Percentiles rank a stretch among this genome's conserved stretches.
Evolutionary conservation across 1,140 invertebrate species (phyloP).

Genomic region (Ceratina japonica): DNA sequence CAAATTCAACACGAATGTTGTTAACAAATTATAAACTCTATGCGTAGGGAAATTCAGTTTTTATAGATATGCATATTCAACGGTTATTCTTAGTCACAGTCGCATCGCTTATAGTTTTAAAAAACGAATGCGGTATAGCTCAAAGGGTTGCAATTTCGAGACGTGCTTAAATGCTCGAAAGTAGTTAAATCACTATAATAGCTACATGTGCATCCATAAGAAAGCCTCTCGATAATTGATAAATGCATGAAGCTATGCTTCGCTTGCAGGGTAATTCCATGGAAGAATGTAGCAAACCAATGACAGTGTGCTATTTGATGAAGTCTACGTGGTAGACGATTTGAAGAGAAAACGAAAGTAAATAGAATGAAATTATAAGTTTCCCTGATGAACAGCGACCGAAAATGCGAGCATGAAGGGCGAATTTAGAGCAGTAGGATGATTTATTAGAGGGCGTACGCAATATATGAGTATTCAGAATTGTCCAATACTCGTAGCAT

Average conservation of each 20-base stretch:
- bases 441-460: constrained; percentile 72
- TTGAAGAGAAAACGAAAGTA: neutral
- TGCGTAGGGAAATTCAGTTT: neutral
- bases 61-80: constrained; percentile 25
- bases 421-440: constrained; percentile 8
- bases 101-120: neutral
- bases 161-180: neutral
- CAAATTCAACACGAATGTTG: neutral
- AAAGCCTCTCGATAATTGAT: neutral
- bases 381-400: neutral
- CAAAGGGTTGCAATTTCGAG: constrained; percentile 25
- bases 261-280: neutral
- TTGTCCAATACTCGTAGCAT: constrained; percentile 59
- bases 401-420: neutral
- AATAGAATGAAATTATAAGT: no score
- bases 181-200: neutral
- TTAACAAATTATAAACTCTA: constrained; percentile 7
- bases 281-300: neutral
- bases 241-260: neutral
- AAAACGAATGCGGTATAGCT: neutral
- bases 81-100: no score
- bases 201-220: neutral
- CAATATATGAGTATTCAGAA: constrained; percentile 76
- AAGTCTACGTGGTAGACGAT: no score
- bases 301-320: neutral